Base-by-base conservation (phyloP, 2,113 vertebrate genomes). In the Phyllopteryx taeniolatus region DNA sequence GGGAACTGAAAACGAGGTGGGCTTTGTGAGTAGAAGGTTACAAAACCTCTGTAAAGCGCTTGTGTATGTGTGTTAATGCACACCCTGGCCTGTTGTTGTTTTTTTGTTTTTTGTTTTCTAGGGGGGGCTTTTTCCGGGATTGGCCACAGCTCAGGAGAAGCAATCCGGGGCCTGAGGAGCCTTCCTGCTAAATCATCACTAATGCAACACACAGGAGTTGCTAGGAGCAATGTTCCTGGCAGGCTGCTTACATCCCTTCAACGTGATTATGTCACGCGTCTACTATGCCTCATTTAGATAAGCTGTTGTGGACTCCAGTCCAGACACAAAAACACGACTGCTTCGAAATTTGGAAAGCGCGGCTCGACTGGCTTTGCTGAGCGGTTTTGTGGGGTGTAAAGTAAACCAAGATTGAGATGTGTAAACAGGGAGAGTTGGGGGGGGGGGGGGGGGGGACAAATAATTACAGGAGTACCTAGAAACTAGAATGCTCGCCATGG, bases 141-240 rank as follows among this genome's bases (percentile, higher is more conserved):
- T 78, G 80, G 79, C 78, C 57, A 67, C 10, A 35, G 74, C 76
- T 87, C 77, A 73, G 73, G 64, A 75, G 74, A 66, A 79, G 83
- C 81, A 81, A 83, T 43, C 80, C 73, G 77, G 73, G 79, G 82
- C 77, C 43, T 8, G 43, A 65, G 64, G 80, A 81, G 76, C 44
- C 12, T 67, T 83, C 77, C 72, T 85, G 84, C 85, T 87, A 88
- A 87, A 87, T 85, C 88, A 88, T 87, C 87, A 88, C 87, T 89
- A 90, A 90, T 90, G 86, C 88, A 90, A 82, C 87, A 80, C 88
- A 81, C 85, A 80, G 73, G 81, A 88, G 85, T 80, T 84, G 85
- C 89, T 82, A 72, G 80, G 80, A 88, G 85, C 83, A 8, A 77
- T 88, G 83, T 88, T 89, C 84, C 85, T 86, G 79, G 86, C 76